These are phyloP conservation scores for Arctocebus calabarensis DNA, from an alignment of 2,797 vertebrate genomes.

Conservation along the genomic window DNA sequence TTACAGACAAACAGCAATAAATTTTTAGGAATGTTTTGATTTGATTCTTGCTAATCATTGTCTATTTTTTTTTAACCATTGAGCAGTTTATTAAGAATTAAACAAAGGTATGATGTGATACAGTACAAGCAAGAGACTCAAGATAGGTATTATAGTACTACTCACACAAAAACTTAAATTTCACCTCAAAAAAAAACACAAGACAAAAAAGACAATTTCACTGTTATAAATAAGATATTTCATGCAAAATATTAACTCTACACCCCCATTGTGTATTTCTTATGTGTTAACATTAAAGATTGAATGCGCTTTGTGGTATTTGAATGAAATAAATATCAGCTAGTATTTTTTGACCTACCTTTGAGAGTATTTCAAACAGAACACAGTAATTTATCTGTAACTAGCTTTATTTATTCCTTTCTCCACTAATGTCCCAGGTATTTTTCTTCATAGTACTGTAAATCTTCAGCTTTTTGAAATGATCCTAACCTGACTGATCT, in stretches of 20 bases:
- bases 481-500: not conserved
- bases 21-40: not conserved
- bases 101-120: too few relatives aligned
- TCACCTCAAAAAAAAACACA: too few relatives aligned
- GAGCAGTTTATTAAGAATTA: too few relatives aligned
- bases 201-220: too few relatives aligned
- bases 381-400: not conserved
- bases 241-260: too few relatives aligned
- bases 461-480: not conserved
- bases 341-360: not conserved
- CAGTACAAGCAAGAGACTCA: too few relatives aligned
- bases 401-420: not conserved
- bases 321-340: not conserved
- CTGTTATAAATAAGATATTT: too few relatives aligned
- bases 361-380: not conserved
- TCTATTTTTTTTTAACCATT: not conserved
- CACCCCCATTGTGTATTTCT: not conserved
- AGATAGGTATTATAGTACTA: too few relatives aligned
- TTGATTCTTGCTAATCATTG: not conserved
- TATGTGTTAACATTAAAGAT: slow-evolving; percentile 8
- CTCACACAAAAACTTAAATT: too few relatives aligned
- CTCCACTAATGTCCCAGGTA: not conserved
- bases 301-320: not conserved
- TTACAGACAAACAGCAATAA: not conserved
- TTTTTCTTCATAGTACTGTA: not conserved